Evolutionary conservation across 2,888 invertebrate species (phyloP).

Genomic region (Mesodorylaimus sp.): DNA sequence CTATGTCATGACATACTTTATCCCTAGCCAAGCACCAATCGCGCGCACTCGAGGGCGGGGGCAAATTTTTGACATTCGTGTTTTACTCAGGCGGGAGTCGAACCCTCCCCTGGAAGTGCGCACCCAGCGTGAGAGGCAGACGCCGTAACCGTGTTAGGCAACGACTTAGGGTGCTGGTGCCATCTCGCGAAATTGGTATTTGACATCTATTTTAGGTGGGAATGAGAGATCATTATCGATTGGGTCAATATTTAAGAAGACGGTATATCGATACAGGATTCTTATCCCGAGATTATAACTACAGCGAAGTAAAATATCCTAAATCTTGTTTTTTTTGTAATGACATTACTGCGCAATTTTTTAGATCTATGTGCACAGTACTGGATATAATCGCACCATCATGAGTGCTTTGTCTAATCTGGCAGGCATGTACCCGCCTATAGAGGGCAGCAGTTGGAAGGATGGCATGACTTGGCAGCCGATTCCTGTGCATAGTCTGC

Average conservation of each 20-base stretch:
- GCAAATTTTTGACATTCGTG: too few species aligned
- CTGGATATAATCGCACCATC: constrained; percentile 69
- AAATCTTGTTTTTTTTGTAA: too few species aligned
- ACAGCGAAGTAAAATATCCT: background rate
- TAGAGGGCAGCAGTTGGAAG: constrained; percentile 24
- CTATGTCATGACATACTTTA: too few species aligned
- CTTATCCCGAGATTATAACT: background rate
- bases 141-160: too few species aligned
- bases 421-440: constrained; percentile 35
- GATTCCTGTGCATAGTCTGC: constrained; percentile 59
- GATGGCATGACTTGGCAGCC: constrained; percentile 56
- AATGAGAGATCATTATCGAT: background rate
- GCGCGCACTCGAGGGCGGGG: too few species aligned
- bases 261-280: background rate
- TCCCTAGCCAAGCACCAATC: too few species aligned
- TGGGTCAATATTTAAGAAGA: background rate
- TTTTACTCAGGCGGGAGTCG: too few species aligned
- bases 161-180: too few species aligned
- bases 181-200: too few species aligned
- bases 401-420: constrained; percentile 36
- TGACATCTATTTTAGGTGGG: background rate
- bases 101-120: too few species aligned
- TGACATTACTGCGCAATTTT: too few species aligned
- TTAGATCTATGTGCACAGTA: constrained; percentile 50
- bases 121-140: background rate